These are phyloP conservation scores for Pseudeuparius sepicola DNA, from an alignment of 2,888 invertebrate genomes.

Conservation along the genomic window DNA sequence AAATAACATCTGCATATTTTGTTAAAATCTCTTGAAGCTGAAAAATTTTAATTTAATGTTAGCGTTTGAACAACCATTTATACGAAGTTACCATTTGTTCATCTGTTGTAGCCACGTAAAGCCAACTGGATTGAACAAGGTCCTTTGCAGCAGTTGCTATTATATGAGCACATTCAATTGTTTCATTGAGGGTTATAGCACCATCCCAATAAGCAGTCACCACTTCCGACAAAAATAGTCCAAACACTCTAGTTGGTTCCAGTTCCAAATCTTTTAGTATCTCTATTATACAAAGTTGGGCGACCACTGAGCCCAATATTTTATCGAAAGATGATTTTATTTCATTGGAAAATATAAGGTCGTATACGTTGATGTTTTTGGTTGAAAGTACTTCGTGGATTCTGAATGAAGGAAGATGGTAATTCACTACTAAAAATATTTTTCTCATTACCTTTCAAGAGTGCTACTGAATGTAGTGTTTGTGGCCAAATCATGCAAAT, in stretches of 20 bases:
- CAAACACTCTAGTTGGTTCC: not conserved
- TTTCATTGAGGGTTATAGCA: not conserved
- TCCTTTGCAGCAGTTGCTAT: too few species aligned
- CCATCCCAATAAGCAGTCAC: not conserved
- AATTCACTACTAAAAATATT: too few species aligned
- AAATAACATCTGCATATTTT: too few species aligned
- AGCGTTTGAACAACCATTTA: not conserved
- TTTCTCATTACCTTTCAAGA: too few species aligned
- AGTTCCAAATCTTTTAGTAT: not conserved
- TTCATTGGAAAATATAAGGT: not conserved
- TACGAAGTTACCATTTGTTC: not conserved
- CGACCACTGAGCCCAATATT: not conserved
- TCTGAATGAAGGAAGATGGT: not conserved
- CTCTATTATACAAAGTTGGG: not conserved
- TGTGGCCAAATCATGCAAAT: too few species aligned
- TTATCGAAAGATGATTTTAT: not conserved
- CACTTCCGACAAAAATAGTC: not conserved
- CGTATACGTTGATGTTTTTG: not conserved
- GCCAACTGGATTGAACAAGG: not conserved
- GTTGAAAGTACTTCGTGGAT: not conserved
- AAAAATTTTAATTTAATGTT: not conserved
- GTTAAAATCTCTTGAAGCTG: conserved; percentile 2
- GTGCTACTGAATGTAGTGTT: too few species aligned
- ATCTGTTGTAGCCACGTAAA: not conserved
- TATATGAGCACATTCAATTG: conserved; percentile 2